A percentile compares a stretch with the other conserved stretches of the same genome.
These are phyloP conservation scores for Trissoscelio sp. DNA, from an alignment of 2,888 invertebrate species.

Conservation along the genomic window DNA sequence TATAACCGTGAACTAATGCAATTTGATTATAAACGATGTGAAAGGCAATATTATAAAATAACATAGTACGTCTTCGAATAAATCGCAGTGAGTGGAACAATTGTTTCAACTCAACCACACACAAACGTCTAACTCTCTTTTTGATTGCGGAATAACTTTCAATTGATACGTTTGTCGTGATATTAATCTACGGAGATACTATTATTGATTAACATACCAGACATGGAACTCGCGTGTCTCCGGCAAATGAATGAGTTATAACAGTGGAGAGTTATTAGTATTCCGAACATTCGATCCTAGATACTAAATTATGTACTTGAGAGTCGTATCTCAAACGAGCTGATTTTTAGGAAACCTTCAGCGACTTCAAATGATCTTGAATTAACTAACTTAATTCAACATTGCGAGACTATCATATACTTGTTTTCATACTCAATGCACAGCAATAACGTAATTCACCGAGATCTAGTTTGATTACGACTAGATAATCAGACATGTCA, in stretches of 20 bases:
- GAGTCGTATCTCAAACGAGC: constrained; percentile 7
- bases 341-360: background rate
- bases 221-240: constrained; percentile 43
- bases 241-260: constrained; percentile 37
- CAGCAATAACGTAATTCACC: constrained; percentile 1
- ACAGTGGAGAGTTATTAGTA: constrained; percentile 39
- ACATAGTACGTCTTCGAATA: constrained; percentile 5
- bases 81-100: constrained; percentile 38
- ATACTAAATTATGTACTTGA: constrained; percentile 15
- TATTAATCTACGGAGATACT: constrained; percentile 54
- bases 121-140: constrained; percentile 29
- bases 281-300: constrained; percentile 17
- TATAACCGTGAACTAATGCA: background rate
- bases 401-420: background rate
- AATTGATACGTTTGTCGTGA: constrained; percentile 56
- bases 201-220: constrained; percentile 53
- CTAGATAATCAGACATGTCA: background rate
- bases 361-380: constrained; percentile 2
- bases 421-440: background rate
- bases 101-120: constrained; percentile 21
- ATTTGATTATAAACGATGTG: constrained; percentile 25
- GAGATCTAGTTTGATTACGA: constrained; percentile 2
- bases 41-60: constrained; percentile 38
- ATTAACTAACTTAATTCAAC: constrained; percentile 1
- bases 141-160: constrained; percentile 43